Evolutionary conservation across 2,888 invertebrate species (phyloP), one percentile per base, ranked within the genome.

Genomic region (Lasioglossum calceatum): DNA sequence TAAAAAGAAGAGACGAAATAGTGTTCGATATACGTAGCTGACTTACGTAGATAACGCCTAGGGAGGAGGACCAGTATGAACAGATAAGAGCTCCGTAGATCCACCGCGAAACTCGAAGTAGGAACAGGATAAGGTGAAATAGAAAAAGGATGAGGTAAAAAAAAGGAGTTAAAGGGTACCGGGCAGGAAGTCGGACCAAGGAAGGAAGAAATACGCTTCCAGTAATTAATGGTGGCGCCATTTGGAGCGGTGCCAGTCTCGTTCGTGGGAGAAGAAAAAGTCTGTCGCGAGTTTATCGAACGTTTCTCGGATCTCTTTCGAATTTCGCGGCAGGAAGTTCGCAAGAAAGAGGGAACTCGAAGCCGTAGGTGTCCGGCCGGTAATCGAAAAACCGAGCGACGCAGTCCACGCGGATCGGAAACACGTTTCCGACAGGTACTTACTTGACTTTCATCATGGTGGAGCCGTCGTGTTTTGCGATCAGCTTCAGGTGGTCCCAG

Each of bases 401-500:
- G 39, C 54, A 10, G 73, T 50, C n/a, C 79, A 58, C 44, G 74
- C 75, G 61, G 54, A 77, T 71, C 27, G 61, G 23, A 19, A 16
- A 74, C 50, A 82, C 61, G 80, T 81, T 82, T 72, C 44, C n/a
- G 54, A 44, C 27, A 61, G 79, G 70, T 70, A 94, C 96, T 95
- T 95, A 97, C 97, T 99, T 99, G 84, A 98, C 97, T 95, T 98
- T 99, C 95, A 98, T 97, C 95, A 98, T 98, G 32, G 98, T 97
- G 4, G 97, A 97, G 78, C 98, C 97, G 94, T 99, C 99, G 95
- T 99, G 99, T 95, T 99, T 99, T 27, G 98, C 98, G 87, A 99
- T 98, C 71, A 98, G 97, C 95, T 99, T 98, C 94, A 99, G 96
- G 95, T 99, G 98, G 95, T 99, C 99, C 98, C 99, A 99, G 0